Conservation (phyloP, 2,888 invertebrate genomes). For the Byasa hedistus region DNA sequence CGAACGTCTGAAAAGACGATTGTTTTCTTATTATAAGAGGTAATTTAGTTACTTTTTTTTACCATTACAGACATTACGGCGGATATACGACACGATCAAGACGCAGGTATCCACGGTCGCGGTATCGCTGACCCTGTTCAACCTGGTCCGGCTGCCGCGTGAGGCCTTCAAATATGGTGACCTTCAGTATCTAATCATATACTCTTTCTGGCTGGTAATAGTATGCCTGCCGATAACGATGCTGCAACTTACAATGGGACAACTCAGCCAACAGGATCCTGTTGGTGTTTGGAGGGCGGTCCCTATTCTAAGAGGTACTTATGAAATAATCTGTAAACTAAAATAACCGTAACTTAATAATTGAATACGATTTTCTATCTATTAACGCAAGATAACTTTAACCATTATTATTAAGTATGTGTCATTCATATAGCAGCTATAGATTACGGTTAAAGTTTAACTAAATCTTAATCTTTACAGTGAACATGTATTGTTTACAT, state of each 20-base stretch:
- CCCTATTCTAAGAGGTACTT: slow-evolving; percentile 82
- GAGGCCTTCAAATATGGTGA: slow-evolving; percentile 81
- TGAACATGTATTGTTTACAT: background rate
- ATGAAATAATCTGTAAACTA: background rate
- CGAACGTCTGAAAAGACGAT: no score
- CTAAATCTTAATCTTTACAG: background rate
- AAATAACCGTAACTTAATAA: no score
- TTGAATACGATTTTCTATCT: no score
- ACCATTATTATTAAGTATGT: no score
- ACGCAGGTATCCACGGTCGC: slow-evolving; percentile 79
- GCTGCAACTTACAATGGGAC: slow-evolving; percentile 82
- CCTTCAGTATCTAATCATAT: slow-evolving; percentile 81
- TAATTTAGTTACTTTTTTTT: no score
- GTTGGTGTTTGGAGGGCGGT: slow-evolving; percentile 84
- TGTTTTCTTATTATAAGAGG: no score
- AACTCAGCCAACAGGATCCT: slow-evolving; percentile 83
- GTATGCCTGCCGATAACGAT: slow-evolving; percentile 81
- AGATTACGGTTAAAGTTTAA: background rate
- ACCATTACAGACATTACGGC: slow-evolving; percentile 62
- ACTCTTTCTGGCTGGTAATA: slow-evolving; percentile 78
- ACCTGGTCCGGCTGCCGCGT: slow-evolving; percentile 81
- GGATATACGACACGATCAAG: slow-evolving; percentile 59
- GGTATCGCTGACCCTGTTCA: slow-evolving; percentile 81
- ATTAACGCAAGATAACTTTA: background rate
- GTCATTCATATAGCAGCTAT: background rate